These are phyloP conservation scores for Drosophila robusta DNA, from an alignment of 2,888 invertebrate species.

Conservation along the genomic window DNA sequence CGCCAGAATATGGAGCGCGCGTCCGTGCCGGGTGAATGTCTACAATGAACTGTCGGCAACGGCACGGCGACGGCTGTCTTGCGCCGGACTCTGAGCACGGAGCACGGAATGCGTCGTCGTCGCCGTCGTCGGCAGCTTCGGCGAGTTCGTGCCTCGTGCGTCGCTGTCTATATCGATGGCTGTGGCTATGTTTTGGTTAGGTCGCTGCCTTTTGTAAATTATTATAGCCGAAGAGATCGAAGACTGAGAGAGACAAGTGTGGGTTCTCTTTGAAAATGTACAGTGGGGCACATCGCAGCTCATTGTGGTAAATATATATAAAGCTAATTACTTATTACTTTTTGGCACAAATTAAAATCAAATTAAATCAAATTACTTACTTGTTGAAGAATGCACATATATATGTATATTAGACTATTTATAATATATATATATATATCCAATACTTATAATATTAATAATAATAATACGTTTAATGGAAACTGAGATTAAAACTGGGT, in stretches of 20 bases:
- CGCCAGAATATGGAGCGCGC: constrained; percentile 55
- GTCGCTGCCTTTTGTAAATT: constrained; percentile 38
- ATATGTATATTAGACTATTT: too few species aligned
- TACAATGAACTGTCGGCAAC: constrained; percentile 72
- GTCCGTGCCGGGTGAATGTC: constrained; percentile 82
- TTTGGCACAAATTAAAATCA: too few species aligned
- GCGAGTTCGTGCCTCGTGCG: constrained; percentile 48
- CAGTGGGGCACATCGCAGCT: constrained; percentile 18
- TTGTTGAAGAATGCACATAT: too few species aligned
- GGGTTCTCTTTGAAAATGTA: constrained; percentile 21
- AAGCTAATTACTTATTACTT: too few species aligned
- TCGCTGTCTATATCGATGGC: constrained; percentile 31
- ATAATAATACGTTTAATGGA: too few species aligned
- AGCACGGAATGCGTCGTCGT: constrained; percentile 56
- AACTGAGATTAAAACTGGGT: too few species aligned
- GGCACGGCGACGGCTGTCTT: constrained; percentile 31
- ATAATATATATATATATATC: too few species aligned
- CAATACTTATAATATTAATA: too few species aligned
- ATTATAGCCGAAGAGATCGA: constrained; percentile 23
- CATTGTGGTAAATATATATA: neutral
- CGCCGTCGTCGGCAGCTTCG: constrained; percentile 19
- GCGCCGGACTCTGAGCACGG: constrained; percentile 54
- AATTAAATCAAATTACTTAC: too few species aligned
- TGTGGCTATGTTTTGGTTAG: constrained; percentile 50
- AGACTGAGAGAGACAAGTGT: constrained; percentile 5